A percentile compares a stretch with the other conserved stretches of the same genome.
Conservation (phyloP, 1,140 invertebrate species). For the Cyclina sinensis region DNA sequence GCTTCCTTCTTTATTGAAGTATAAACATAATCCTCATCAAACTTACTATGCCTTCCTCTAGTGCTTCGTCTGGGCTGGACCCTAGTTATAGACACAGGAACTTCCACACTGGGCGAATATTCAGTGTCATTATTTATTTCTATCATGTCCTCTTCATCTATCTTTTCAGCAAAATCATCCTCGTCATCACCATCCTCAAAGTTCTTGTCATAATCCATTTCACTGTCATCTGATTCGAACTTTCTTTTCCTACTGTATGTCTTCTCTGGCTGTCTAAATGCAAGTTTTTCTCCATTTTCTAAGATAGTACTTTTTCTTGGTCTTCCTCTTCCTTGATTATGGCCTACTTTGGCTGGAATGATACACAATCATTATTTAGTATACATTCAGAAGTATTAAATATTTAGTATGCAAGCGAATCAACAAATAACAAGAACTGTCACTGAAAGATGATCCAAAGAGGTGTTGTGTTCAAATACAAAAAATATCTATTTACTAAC, state of each 20-base stretch:
- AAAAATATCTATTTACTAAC: no score
- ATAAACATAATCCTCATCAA: constrained; percentile 48
- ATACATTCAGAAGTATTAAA: no score
- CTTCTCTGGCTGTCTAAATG: background rate
- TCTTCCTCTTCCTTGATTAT: constrained; percentile 53
- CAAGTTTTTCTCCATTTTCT: background rate
- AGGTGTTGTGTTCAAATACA: no score
- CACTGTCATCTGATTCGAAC: constrained; percentile 11
- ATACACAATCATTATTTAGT: no score
- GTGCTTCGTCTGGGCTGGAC: constrained; percentile 73
- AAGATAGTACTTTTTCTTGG: constrained; percentile 40
- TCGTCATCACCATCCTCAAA: constrained; percentile 64
- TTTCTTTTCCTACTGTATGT: constrained; percentile 26
- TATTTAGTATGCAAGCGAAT: no score
- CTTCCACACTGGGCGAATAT: constrained; percentile 8
- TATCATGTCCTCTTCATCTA: constrained; percentile 14
- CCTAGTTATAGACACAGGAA: background rate
- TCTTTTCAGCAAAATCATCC: constrained; percentile 56
- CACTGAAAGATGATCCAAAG: no score
- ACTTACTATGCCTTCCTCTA: constrained; percentile 68
- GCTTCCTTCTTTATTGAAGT: constrained; percentile 7
- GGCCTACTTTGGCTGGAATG: no score
- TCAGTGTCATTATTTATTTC: constrained; percentile 50
- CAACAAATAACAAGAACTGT: no score
- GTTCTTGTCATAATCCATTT: constrained; percentile 7